Conservation (phyloP, 2,113 vertebrate species). For the Ptychochromis oligacanthus region DNA sequence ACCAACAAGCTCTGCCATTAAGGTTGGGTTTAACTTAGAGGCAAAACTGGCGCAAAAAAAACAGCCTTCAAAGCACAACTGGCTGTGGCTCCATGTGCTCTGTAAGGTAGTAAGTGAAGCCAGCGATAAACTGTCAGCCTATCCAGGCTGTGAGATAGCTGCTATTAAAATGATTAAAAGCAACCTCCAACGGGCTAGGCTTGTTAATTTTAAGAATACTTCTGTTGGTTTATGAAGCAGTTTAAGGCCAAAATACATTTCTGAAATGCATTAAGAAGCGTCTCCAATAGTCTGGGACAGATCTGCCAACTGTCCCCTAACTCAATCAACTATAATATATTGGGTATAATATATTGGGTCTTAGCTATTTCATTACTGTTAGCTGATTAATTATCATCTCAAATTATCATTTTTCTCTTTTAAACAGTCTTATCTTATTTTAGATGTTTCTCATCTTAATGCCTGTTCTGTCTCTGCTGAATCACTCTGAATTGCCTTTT, state of each 20-base stretch:
- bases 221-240: background rate
- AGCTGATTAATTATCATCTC: background rate
- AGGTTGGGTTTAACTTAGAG: background rate
- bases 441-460: background rate
- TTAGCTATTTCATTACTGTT: background rate
- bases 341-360: background rate
- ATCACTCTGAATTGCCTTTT: background rate
- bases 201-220: slow-evolving; percentile 10
- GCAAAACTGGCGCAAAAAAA: background rate
- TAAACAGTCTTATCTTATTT: background rate
- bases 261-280: background rate
- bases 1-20: background rate
- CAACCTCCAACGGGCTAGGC: background rate
- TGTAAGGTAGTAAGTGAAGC: background rate
- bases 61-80: background rate
- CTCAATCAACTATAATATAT: background rate
- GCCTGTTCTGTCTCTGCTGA: background rate
- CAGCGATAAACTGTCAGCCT: background rate
- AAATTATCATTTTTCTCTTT: background rate
- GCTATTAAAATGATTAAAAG: background rate
- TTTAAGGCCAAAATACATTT: background rate
- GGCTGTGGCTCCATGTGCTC: background rate
- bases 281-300: background rate
- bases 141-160: background rate
- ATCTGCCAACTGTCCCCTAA: background rate